A percentile compares a stretch with the other conserved stretches of the same genome.
Evolutionary conservation across 2,888 invertebrate species (phyloP).

Genomic region (Trissolcus brochymenae): DNA sequence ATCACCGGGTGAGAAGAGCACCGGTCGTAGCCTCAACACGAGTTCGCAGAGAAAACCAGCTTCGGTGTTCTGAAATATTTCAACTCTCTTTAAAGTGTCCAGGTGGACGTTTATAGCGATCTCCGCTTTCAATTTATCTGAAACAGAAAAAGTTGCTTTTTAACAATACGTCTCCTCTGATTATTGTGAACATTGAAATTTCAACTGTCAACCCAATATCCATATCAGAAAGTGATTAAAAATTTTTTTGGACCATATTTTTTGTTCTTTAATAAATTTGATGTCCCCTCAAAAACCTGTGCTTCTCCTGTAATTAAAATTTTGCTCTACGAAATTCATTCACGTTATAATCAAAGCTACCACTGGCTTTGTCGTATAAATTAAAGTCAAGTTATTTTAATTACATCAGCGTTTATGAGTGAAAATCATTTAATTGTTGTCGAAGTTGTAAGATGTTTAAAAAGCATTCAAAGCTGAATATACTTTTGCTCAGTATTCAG

Average conservation of each 20-base stretch:
- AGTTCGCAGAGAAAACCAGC: slow-evolving; percentile 98
- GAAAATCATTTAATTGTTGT: too few relatives aligned
- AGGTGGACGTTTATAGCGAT: slow-evolving; percentile 99
- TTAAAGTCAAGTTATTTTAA: too few relatives aligned
- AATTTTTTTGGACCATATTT: neutral
- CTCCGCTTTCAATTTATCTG: slow-evolving; percentile 97
- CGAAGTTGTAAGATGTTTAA: too few relatives aligned
- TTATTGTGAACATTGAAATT: too few relatives aligned
- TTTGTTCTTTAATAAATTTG: neutral
- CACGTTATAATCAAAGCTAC: neutral
- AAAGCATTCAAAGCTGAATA: too few relatives aligned
- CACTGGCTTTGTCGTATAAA: neutral
- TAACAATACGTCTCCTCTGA: neutral
- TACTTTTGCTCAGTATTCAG: too few relatives aligned
- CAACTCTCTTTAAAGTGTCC: slow-evolving; percentile 97
- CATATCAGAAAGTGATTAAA: too few relatives aligned
- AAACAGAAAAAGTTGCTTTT: slow-evolving; percentile 50
- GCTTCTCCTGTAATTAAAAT: too few relatives aligned
- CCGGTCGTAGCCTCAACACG: slow-evolving; percentile 94
- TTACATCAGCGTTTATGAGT: too few relatives aligned
- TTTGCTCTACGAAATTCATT: too few relatives aligned
- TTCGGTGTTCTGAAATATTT: slow-evolving; percentile 99
- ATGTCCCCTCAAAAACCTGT: too few relatives aligned
- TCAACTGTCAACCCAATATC: too few relatives aligned
- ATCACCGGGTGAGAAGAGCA: slow-evolving; percentile 98